Evolutionary conservation across 2,113 vertebrate genomes (phyloP), one percentile per base, ranked within the genome.

Genomic region (Pipra filicauda): DNA sequence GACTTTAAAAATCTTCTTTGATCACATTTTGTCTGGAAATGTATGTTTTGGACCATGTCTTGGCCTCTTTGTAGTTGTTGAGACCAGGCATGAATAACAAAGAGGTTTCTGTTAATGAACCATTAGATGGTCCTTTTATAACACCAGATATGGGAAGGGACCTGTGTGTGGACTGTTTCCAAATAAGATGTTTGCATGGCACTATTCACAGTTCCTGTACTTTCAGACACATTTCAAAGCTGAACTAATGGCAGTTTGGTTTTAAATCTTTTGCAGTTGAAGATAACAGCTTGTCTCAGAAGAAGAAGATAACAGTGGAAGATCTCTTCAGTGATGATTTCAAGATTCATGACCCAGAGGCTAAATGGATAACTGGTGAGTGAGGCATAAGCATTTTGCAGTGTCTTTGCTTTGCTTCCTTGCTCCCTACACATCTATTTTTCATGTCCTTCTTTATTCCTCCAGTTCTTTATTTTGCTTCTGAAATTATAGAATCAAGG

Each of bases 361-460:
- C 99, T 44, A 99, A 99, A 96, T 99, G 99, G 99, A 99, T 99
- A 93, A 99, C 97, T n/a, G 98, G 99, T 99, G 76, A 99, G 99
- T 98, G 44, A 85, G 44, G 26, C 37, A 33, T 4, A 7, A 37
- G 15, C 0, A 0, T 16, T 44, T 41, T 27, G 3, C 49, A 28
- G 20, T 52, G 11, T 35, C 49, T 70, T 23, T n/a, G 21, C 24
- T 77, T 67, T 11, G 2, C 15, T 31, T 51, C 6, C 33, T 54
- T 3, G 0, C 8, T 24, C 39, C 12, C 18, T 24, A 13, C 12
- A 11, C 4, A 3, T 35, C 27, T 52, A 15, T 39, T 15, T 44
- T 66, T 58, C 7, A 27, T 71, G 39, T 62, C 5, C 2, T 37
- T 23, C 5, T 35, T 59, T 59, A 13, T 62, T 79, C 12, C 12